Evolutionary conservation across 2,797 vertebrate species (phyloP).

Genomic region (Scarus forsteni): DNA sequence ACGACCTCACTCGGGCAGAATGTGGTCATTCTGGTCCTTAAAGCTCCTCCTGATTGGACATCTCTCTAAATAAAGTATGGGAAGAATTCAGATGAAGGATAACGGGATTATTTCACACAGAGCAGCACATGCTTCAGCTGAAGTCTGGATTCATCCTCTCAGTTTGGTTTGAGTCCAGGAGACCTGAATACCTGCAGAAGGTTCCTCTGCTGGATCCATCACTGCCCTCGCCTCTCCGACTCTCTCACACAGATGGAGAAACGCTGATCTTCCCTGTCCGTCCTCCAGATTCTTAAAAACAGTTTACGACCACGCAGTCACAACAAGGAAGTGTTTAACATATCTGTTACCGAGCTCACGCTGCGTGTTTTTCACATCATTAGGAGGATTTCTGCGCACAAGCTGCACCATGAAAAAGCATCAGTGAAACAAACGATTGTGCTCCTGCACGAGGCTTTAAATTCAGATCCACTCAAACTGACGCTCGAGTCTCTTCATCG

Average conservation of each 20-base stretch:
- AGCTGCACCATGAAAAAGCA: background rate
- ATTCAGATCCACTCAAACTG: background rate
- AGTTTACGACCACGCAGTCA: slow-evolving; percentile 75
- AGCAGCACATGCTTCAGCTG: too few relatives aligned
- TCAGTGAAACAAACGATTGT: too few relatives aligned
- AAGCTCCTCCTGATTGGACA: too few relatives aligned
- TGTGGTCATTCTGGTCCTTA: too few relatives aligned
- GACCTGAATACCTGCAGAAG: background rate
- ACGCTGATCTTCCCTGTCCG: slow-evolving; percentile 58
- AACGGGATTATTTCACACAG: too few relatives aligned
- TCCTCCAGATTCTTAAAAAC: slow-evolving; percentile 68
- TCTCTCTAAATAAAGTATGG: too few relatives aligned
- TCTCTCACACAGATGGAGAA: slow-evolving; percentile 62
- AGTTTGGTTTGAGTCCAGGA: background rate
- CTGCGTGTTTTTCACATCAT: slow-evolving; percentile 67
- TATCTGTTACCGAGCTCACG: slow-evolving; percentile 66
- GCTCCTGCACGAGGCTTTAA: background rate
- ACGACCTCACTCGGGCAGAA: too few relatives aligned
- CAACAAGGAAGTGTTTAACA: slow-evolving; percentile 68
- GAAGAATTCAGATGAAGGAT: too few relatives aligned
- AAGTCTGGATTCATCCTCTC: background rate
- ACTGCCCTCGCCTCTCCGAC: slow-evolving; percentile 11
- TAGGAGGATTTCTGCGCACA: slow-evolving; percentile 14
- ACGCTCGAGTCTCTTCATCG: slow-evolving; percentile 1
- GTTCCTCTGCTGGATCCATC: slow-evolving; percentile 26